Percentiles rank a stretch among this genome's conserved stretches.
These are phyloP conservation scores for Cydia fagiglandana DNA, from an alignment of 1,140 invertebrate species.

Conservation along the genomic window DNA sequence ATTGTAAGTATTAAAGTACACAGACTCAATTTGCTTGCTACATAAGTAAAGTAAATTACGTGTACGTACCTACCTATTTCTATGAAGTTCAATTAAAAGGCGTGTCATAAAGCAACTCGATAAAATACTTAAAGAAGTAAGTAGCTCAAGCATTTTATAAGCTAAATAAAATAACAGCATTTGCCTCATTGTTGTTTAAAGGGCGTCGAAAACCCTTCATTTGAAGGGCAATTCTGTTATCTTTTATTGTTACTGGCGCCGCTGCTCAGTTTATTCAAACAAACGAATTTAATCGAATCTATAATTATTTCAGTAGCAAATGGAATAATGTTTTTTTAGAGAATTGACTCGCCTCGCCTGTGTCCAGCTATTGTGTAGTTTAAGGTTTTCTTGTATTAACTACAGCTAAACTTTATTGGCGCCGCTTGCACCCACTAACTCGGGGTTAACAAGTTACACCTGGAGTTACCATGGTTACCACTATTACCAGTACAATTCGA, in stretches of 20 bases:
- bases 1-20: too few species aligned
- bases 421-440: too few species aligned
- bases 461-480: too few species aligned
- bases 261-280: constrained; percentile 21
- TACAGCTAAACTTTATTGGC: too few species aligned
- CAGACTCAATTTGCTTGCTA: too few species aligned
- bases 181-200: constrained; percentile 24
- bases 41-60: too few species aligned
- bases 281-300: constrained; percentile 22
- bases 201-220: constrained; percentile 28
- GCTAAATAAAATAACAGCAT: constrained; percentile 18
- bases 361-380: constrained; percentile 3
- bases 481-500: too few species aligned
- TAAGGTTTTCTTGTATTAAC: too few species aligned
- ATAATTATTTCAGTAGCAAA: constrained; percentile 14
- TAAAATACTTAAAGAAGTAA: constrained; percentile 19
- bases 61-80: too few species aligned
- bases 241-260: constrained; percentile 24
- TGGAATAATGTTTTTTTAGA: not conserved
- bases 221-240: constrained; percentile 27
- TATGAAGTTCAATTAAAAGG: too few species aligned
- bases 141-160: constrained; percentile 9
- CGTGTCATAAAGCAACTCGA: not conserved
- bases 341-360: not conserved
- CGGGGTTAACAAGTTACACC: too few species aligned